Evolutionary conservation across 2,113 vertebrate genomes (phyloP).

Genomic region (Stictonetta naevosa): DNA sequence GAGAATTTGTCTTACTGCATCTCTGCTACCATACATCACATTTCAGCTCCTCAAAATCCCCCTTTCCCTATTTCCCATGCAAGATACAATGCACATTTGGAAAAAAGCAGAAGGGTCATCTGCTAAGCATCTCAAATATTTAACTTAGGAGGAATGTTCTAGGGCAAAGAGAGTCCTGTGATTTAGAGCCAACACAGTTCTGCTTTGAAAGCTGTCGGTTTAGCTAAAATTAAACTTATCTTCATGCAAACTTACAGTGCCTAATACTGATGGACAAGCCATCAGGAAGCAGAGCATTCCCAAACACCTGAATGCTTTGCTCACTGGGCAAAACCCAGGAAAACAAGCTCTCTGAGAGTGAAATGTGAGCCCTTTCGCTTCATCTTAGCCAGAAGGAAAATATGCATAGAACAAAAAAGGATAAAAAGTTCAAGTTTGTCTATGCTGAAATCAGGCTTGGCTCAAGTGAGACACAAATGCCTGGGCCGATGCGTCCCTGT

Average conservation of each 20-base stretch:
- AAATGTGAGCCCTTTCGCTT: accelerated
- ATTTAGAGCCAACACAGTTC: accelerated
- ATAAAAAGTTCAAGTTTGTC: background rate
- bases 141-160: background rate
- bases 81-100: background rate
- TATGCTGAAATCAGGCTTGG: background rate
- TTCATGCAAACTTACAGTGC: accelerated
- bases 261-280: accelerated
- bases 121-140: slow-evolving; percentile 10
- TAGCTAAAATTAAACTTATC: background rate
- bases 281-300: background rate
- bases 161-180: background rate
- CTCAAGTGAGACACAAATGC: background rate
- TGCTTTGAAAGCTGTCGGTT: background rate
- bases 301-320: background rate
- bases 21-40: background rate
- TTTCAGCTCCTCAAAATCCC: background rate
- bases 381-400: background rate
- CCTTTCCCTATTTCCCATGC: background rate
- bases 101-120: background rate
- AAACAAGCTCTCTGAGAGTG: background rate
- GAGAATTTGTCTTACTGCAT: background rate
- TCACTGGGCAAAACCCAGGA: accelerated
- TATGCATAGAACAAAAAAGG: background rate
- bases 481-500: background rate